Evolutionary conservation across 1,140 invertebrate species (phyloP), one percentile per base, ranked within the genome.

Genomic region (Papilio dardanus): DNA sequence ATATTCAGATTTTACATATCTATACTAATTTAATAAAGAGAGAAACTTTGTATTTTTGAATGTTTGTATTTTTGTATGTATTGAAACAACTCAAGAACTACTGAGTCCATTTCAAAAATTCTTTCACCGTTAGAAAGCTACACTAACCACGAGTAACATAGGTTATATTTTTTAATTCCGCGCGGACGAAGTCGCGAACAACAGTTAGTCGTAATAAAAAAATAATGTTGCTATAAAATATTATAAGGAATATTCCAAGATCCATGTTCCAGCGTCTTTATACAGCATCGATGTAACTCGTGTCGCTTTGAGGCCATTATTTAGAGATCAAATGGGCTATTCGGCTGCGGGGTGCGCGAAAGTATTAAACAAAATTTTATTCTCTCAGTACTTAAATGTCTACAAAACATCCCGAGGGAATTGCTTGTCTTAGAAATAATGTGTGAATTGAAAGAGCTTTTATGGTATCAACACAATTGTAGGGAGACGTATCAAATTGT

Each of bases 281-380:
- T 76, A 81, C 82, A 80, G 75, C 83, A 83, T 85, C 76, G 81
- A 85, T 82, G 84, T 80, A 81, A 80, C 83, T 79, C 81, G 82
- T 85, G 84, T 80, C 81, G 74, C 82, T 78, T 54, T 21, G 79
- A 69, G 79, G 62, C 86, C 82, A 85, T 87, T 88, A 89, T 89
- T 84, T 75, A 68, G 33, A 83, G 83, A 86, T 89, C 84, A 88
- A 88, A 89, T 89, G 87, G 87, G 79, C 85, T 79, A 85, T 87
- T 85, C 71, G 75, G 78, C 82, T 71, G 75, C 77, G 69, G 77
- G 76, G 78, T 78, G 30, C 28, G 82, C 77, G 82, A 85, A 79
- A 80, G 77, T 82, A 83, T 87, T 88, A 87, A 89, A 82, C 81
- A 88, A 87, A 88, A 89, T 89, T 88, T 86, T 89, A 89, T 89